These are phyloP conservation scores for Limosa lapponica DNA, from an alignment of 2,797 vertebrate species.

Conservation along the genomic window DNA sequence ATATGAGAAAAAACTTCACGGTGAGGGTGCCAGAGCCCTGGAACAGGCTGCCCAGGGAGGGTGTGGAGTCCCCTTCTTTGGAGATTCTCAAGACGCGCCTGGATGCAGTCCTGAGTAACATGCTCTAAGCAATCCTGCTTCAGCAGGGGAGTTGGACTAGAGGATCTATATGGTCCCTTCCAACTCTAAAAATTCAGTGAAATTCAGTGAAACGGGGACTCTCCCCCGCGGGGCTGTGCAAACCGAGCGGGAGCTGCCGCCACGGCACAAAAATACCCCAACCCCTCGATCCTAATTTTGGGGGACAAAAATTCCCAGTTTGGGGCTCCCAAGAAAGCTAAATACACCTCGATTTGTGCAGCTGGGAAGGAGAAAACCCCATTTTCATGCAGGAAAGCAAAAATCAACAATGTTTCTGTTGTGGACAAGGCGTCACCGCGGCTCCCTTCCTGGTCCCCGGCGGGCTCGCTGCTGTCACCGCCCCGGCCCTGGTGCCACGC, in stretches of 20 bases:
- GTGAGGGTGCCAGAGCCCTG: too few relatives aligned
- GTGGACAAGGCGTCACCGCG: not conserved
- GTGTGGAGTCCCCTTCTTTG: too few relatives aligned
- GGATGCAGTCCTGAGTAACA: too few relatives aligned
- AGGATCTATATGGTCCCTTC: too few relatives aligned
- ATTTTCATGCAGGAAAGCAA: not conserved
- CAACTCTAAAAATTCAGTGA: too few relatives aligned
- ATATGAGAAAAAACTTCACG: too few relatives aligned
- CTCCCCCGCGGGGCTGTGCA: not conserved
- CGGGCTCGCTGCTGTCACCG: not conserved
- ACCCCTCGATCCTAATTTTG: not conserved
- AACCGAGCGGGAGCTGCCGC: not conserved
- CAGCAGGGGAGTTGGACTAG: too few relatives aligned
- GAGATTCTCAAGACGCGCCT: too few relatives aligned
- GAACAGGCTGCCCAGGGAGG: too few relatives aligned
- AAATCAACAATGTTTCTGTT: not conserved
- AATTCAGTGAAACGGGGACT: not conserved
- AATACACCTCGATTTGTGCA: not conserved
- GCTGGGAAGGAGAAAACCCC: not conserved
- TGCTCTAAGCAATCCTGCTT: too few relatives aligned
- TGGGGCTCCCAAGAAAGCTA: not conserved
- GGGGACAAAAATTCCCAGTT: not conserved
- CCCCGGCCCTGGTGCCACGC: not conserved
- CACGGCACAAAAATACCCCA: not conserved
- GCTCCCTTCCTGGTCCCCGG: not conserved